Evolutionary conservation across 2,797 vertebrate species (phyloP).

Genomic region (Scomberomorus guttatus): DNA sequence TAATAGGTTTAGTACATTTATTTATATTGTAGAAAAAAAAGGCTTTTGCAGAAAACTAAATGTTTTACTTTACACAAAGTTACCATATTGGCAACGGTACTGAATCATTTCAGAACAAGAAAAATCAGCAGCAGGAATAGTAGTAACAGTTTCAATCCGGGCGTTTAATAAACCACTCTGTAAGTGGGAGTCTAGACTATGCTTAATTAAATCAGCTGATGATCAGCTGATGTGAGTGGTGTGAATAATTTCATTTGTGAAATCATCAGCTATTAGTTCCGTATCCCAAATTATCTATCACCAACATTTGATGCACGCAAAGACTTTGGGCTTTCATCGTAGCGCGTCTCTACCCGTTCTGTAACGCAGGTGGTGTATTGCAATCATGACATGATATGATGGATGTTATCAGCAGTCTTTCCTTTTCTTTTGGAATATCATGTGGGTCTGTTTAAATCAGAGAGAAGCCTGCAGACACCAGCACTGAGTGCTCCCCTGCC

Average conservation of each 20-base stretch:
- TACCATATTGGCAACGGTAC: background rate
- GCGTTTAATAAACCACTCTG: background rate
- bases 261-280: background rate
- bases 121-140: background rate
- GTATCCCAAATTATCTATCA: background rate
- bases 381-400: background rate
- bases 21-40: too few relatives aligned
- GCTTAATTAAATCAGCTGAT: constrained; percentile 2
- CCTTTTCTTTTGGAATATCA: background rate
- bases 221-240: background rate
- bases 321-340: background rate
- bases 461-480: constrained; percentile 31
- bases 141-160: background rate
- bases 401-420: background rate
- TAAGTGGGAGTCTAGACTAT: background rate
- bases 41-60: too few relatives aligned
- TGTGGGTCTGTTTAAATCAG: constrained; percentile 12
- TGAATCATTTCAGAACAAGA: background rate
- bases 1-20: too few relatives aligned
- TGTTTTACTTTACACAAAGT: too few relatives aligned
- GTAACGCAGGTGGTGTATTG: background rate
- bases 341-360: background rate
- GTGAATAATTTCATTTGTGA: constrained; percentile 7
- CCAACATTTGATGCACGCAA: background rate
- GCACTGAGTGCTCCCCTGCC: constrained; percentile 10